A percentile compares a stretch with the other conserved stretches of the same genome.
phyloP scores from a whole-genome alignment of 2,888 invertebrate species.

The Mythimna impura region DNA sequence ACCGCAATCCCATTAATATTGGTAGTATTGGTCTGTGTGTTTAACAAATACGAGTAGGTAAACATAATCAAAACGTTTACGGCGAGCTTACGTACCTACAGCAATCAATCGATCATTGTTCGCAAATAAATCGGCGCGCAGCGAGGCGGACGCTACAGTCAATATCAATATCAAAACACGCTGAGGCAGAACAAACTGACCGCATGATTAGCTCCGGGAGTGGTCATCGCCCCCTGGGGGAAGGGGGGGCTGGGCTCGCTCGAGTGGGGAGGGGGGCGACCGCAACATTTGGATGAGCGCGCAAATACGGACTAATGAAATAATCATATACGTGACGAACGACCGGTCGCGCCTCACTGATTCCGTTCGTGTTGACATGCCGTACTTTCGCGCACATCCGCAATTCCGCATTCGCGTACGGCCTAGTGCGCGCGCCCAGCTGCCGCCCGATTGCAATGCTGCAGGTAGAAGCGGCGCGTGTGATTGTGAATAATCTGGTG shows the following conservation, averaged over 20 bases:
- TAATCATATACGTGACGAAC: slow-evolving; percentile 90
- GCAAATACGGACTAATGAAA: slow-evolving; percentile 90
- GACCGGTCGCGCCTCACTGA: slow-evolving; percentile 81
- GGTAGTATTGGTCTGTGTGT: slow-evolving; percentile 76
- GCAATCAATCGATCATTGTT: slow-evolving; percentile 90
- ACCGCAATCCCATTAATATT: slow-evolving; percentile 70
- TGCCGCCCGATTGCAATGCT: slow-evolving; percentile 38
- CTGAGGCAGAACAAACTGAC: slow-evolving; percentile 91
- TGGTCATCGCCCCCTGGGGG: slow-evolving; percentile 84
- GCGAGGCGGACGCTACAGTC: slow-evolving; percentile 87
- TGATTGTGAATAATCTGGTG: slow-evolving; percentile 36
- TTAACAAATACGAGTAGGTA: slow-evolving; percentile 84
- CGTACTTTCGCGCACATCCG: slow-evolving; percentile 66
- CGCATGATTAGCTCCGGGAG: slow-evolving; percentile 90
- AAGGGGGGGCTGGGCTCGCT: slow-evolving; percentile 50
- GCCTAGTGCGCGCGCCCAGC: slow-evolving; percentile 67
- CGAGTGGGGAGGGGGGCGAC: slow-evolving; percentile 65
- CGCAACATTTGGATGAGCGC: slow-evolving; percentile 88
- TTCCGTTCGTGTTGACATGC: slow-evolving; percentile 81
- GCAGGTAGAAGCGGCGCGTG: slow-evolving; percentile 11
- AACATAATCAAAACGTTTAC: slow-evolving; percentile 90
- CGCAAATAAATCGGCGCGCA: slow-evolving; percentile 90
- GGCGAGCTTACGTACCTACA: slow-evolving; percentile 83
- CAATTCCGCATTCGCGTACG: slow-evolving; percentile 65
- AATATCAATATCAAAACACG: slow-evolving; percentile 91